These are phyloP conservation scores for Brachirus orientalis DNA, from an alignment of 2,113 vertebrate genomes.

Conservation along the genomic window DNA sequence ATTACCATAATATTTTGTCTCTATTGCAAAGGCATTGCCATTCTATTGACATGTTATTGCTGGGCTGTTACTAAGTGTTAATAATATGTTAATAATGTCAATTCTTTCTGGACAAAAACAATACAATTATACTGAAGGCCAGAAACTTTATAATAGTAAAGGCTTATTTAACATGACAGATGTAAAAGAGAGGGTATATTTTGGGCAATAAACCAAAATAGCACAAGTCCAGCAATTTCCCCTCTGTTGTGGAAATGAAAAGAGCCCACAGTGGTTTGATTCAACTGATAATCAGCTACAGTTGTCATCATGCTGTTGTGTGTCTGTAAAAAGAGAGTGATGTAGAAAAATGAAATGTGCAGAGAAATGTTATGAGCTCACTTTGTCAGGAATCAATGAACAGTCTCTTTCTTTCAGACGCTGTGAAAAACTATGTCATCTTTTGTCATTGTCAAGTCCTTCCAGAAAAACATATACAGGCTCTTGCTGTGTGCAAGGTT, in stretches of 20 bases:
- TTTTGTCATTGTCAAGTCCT: no score
- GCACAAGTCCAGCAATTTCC: not conserved
- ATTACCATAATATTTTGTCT: no score
- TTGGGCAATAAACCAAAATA: conserved; percentile 25
- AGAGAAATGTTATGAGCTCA: not conserved
- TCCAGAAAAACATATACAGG: no score
- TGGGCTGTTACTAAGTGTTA: no score
- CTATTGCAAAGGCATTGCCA: no score
- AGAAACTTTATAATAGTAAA: conserved; percentile 26
- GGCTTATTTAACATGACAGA: conserved; percentile 28
- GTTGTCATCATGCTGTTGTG: conserved; percentile 29
- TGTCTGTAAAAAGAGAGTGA: not conserved
- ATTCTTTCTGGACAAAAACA: no score
- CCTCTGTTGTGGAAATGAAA: conserved; percentile 15
- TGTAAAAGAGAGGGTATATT: conserved; percentile 5
- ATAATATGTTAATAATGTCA: no score
- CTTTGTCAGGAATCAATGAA: no score
- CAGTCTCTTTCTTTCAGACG: no score
- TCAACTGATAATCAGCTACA: conserved; percentile 44
- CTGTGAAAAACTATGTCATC: not conserved
- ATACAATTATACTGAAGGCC: conserved; percentile 17
- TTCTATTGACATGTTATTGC: no score
- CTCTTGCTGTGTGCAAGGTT: no score
- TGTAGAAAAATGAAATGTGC: conserved; percentile 30
- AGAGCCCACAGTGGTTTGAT: conserved; percentile 30